Percentiles rank a stretch among this genome's conserved stretches.
Conservation (phyloP, 2,797 vertebrate genomes). For the Rhincodon typus region DNA sequence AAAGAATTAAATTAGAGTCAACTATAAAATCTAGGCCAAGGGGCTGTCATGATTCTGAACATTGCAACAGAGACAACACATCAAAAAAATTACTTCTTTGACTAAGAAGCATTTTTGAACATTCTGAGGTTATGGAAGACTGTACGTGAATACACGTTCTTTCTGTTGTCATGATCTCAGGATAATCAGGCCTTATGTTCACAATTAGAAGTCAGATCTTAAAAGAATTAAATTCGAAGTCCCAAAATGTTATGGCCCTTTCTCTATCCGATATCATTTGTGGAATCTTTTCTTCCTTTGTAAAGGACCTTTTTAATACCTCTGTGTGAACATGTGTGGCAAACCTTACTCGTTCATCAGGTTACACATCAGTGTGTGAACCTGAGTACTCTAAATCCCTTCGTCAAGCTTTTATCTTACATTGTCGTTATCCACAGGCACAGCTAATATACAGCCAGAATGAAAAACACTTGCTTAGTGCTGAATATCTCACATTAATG, state of each 20-base stretch:
- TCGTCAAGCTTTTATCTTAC: conserved; percentile 3
- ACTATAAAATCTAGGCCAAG: background rate
- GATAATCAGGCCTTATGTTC: background rate
- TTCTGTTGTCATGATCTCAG: background rate
- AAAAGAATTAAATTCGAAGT: background rate
- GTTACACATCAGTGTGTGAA: background rate
- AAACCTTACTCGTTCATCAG: background rate
- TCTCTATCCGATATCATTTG: background rate
- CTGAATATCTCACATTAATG: background rate
- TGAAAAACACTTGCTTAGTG: background rate
- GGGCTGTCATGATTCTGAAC: background rate
- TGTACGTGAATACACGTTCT: background rate
- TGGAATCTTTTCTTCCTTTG: background rate
- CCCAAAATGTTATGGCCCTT: background rate
- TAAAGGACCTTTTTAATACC: background rate
- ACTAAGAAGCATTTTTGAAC: background rate
- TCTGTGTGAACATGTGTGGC: background rate
- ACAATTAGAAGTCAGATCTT: background rate
- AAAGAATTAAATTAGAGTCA: background rate
- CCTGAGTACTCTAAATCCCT: conserved; percentile 9
- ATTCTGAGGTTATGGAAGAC: background rate
- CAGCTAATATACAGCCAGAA: background rate
- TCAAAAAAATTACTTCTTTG: background rate
- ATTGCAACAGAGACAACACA: background rate
- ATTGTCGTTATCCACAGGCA: background rate